Conservation (phyloP, 2,797 vertebrate genomes). For the Sebastiscus albofasciatus region DNA sequence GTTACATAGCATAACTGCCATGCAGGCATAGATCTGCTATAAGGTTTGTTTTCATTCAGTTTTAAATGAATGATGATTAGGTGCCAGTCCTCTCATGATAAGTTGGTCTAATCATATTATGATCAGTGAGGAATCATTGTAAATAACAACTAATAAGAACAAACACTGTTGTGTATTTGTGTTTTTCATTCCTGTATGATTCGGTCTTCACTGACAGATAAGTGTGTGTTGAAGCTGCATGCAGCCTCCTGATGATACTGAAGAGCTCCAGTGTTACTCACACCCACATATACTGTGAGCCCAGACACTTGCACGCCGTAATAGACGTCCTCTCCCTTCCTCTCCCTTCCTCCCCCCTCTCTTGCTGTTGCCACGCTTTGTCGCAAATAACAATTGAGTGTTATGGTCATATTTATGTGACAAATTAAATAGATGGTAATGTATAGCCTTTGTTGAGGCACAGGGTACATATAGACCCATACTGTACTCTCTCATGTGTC, state of each 20-base stretch:
- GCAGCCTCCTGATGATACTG: conserved; percentile 1
- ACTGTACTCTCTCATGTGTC: conserved; percentile 16
- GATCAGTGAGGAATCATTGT: not conserved
- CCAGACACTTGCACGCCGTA: not conserved
- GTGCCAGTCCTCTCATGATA: not conserved
- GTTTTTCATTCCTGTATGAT: not conserved
- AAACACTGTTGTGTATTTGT: not conserved
- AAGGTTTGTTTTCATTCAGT: not conserved
- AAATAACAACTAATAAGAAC: not conserved
- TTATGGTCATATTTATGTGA: conserved; percentile 5
- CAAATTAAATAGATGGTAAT: conserved; percentile 11
- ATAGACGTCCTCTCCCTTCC: not conserved
- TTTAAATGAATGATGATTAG: not conserved
- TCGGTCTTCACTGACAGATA: not conserved
- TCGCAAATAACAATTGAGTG: conserved; percentile 15
- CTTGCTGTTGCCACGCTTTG: not conserved
- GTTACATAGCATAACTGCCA: too few species aligned
- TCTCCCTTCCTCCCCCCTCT: not conserved
- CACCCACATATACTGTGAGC: conserved; percentile 16
- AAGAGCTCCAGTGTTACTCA: conserved; percentile 19
- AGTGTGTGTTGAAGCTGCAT: not conserved
- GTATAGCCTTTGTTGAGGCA: not conserved
- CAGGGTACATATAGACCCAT: not conserved
- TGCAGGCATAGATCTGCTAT: not conserved
- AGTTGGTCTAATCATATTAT: not conserved